Conservation (phyloP, 2,113 vertebrate species). For the Lagenorhynchus albirostris region DNA sequence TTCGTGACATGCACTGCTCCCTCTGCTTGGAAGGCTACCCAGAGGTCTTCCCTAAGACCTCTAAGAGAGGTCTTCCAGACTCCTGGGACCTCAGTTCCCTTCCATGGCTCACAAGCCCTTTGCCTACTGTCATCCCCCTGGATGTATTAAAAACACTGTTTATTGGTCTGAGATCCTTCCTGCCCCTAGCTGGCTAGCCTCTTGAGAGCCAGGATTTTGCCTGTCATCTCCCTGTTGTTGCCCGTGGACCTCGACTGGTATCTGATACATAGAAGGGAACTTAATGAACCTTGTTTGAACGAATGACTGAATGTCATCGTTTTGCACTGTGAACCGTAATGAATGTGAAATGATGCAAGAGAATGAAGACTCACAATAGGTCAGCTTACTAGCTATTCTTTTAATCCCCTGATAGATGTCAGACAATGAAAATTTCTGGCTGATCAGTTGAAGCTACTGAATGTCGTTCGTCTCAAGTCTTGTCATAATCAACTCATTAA, state of each 20-base stretch:
- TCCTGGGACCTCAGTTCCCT: not conserved
- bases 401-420: not conserved
- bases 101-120: not conserved
- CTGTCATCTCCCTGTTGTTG: not conserved
- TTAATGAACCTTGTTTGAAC: not conserved
- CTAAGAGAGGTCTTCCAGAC: not conserved
- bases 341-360: not conserved
- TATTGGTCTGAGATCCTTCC: not conserved
- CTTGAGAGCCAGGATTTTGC: not conserved
- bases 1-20: accelerated
- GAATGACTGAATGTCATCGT: not conserved
- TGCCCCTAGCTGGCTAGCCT: not conserved
- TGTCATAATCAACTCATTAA: not conserved
- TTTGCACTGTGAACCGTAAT: not conserved
- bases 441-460: not conserved
- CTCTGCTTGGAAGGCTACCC: not conserved
- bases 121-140: not conserved
- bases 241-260: not conserved
- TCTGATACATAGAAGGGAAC: not conserved
- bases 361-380: not conserved
- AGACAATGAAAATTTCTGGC: not conserved
- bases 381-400: not conserved
- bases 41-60: no score
- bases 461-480: not conserved
- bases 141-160: not conserved